A percentile compares a stretch with the other conserved stretches of the same genome.
Conservation (phyloP, 2,113 vertebrate genomes). For the Ctenodactylus gundi region DNA sequence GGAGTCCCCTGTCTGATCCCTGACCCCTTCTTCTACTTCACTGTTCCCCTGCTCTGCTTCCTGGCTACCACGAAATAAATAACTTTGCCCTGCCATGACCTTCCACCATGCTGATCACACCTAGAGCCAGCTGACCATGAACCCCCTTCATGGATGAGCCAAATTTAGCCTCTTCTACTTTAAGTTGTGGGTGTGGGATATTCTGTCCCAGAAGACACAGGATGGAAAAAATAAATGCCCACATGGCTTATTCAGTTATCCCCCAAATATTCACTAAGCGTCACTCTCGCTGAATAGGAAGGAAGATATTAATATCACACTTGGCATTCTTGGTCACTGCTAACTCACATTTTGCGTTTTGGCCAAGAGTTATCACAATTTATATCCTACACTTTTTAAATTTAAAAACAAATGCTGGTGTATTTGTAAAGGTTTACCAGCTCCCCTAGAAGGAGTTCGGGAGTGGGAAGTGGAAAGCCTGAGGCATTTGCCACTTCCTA, state of each 20-base stretch:
- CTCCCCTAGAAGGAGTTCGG: no score
- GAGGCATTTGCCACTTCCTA: background rate
- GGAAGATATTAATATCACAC: background rate
- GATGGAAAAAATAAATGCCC: no score
- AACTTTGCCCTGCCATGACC: background rate
- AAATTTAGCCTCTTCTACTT: background rate
- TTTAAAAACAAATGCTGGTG: background rate
- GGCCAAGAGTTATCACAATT: background rate
- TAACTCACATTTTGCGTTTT: background rate
- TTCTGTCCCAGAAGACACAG: background rate
- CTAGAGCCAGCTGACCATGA: background rate
- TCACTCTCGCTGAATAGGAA: background rate
- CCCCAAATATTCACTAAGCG: background rate
- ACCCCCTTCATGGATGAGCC: background rate
- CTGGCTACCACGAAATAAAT: background rate
- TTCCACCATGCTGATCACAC: background rate
- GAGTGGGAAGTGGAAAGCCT: background rate
- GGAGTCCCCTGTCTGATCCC: background rate
- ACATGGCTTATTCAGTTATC: background rate
- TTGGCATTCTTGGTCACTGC: background rate
- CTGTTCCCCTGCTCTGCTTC: background rate
- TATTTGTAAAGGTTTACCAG: background rate
- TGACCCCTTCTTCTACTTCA: background rate
- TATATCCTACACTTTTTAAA: background rate
- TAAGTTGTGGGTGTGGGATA: background rate